These are phyloP conservation scores for Brachyhypopomus occidentalis DNA, from an alignment of 2,113 vertebrate species.

Conservation along the genomic window DNA sequence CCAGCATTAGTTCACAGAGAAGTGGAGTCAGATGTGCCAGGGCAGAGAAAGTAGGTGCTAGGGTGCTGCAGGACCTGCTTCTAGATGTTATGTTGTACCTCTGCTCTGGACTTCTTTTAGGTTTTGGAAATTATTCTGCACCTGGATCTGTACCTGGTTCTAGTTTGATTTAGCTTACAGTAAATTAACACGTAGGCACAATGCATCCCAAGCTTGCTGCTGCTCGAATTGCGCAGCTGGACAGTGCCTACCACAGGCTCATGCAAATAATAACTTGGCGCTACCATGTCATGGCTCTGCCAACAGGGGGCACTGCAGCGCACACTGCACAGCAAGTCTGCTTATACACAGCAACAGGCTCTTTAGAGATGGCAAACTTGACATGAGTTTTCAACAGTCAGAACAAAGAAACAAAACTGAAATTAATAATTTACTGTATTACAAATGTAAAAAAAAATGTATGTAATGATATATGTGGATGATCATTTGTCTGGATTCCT, in stretches of 20 bases:
- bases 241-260: constrained; percentile 19
- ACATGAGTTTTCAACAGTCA: background rate
- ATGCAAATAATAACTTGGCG: constrained; percentile 28
- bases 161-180: background rate
- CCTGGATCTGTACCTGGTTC: background rate
- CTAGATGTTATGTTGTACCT: no score
- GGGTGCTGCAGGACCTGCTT: no score
- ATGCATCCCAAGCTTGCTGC: background rate
- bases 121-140: no score
- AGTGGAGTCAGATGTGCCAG: no score
- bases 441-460: no score
- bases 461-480: no score
- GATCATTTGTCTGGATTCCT: no score
- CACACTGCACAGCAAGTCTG: background rate
- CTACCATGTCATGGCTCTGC: background rate
- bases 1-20: no score
- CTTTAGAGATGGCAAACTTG: background rate
- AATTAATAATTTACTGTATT: background rate
- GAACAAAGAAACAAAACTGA: background rate
- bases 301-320: background rate
- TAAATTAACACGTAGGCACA: background rate
- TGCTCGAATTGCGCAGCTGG: constrained; percentile 8
- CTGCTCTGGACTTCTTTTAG: no score
- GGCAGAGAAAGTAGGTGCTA: no score
- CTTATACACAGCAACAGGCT: background rate